These are phyloP conservation scores for Planococcus citri DNA, from an alignment of 1,140 invertebrate genomes.

Conservation along the genomic window DNA sequence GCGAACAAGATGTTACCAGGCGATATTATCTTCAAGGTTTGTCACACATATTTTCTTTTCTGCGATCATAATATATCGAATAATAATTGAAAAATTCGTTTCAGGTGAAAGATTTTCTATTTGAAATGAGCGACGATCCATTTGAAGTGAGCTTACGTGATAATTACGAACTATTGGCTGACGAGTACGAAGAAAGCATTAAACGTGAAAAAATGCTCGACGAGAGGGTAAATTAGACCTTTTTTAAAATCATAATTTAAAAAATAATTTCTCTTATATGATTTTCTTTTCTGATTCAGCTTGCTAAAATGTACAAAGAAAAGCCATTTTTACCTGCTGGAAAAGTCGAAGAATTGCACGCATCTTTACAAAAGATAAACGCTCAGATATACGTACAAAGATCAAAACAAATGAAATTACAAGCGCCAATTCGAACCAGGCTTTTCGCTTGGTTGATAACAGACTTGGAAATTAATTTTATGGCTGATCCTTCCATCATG, in stretches of 20 bases:
- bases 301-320: constrained; percentile 59
- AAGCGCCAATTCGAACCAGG: constrained; percentile 55
- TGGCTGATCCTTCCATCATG: constrained; percentile 75
- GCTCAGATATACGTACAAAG: constrained; percentile 90
- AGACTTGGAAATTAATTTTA: constrained; percentile 63
- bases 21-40: constrained; percentile 77
- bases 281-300: constrained; percentile 32
- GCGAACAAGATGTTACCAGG: constrained; percentile 55
- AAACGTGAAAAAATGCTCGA: constrained; percentile 84
- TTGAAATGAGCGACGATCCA: constrained; percentile 93
- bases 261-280: neutral
- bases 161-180: constrained; percentile 89
- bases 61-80: neutral
- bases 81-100: constrained; percentile 21
- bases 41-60: constrained; percentile 24
- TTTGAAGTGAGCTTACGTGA: constrained; percentile 93
- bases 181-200: constrained; percentile 90
- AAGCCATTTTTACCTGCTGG: constrained; percentile 68
- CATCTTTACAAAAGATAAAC: constrained; percentile 73
- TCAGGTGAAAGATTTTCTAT: constrained; percentile 63
- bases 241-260: too few relatives aligned
- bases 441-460: constrained; percentile 69
- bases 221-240: constrained; percentile 52
- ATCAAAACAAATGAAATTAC: constrained; percentile 64
- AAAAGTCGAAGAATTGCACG: constrained; percentile 81